These are phyloP conservation scores for Phalanger gymnotis DNA, from an alignment of 2,797 vertebrate species.

Conservation along the genomic window DNA sequence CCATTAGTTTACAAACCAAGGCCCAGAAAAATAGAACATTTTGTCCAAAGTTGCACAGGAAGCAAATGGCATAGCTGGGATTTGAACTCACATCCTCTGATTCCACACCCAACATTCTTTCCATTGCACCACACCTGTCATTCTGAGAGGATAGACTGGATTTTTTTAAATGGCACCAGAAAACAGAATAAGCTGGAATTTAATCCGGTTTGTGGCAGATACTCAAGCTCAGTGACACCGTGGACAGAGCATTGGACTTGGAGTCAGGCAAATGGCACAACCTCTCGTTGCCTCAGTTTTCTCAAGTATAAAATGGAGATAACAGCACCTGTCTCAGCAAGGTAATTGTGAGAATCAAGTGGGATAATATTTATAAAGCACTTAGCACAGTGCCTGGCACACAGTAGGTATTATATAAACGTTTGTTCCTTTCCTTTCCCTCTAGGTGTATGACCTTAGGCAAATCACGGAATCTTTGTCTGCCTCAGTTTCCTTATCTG, in stretches of 20 bases:
- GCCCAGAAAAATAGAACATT: background rate
- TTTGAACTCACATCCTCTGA: background rate
- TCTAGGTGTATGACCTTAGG: background rate
- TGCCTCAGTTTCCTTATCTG: background rate
- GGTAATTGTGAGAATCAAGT: background rate
- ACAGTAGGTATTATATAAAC: background rate
- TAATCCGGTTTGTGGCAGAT: background rate
- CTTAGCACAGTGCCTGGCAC: background rate
- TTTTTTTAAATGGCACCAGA: background rate
- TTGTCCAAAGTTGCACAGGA: background rate
- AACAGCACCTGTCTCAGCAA: background rate
- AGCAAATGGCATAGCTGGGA: background rate
- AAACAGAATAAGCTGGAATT: background rate
- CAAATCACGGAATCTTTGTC: background rate
- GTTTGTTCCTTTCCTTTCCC: background rate
- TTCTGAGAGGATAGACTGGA: background rate
- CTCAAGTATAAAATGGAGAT: background rate
- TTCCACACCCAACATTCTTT: background rate
- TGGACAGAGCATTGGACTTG: no score
- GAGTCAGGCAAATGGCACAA: no score
- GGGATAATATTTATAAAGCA: background rate
- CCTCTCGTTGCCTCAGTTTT: background rate
- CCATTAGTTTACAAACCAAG: background rate
- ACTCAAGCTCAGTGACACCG: background rate
- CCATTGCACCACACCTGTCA: background rate